Evolutionary conservation across 2,113 vertebrate species (phyloP).

Genomic region (Lophura nycthemera): DNA sequence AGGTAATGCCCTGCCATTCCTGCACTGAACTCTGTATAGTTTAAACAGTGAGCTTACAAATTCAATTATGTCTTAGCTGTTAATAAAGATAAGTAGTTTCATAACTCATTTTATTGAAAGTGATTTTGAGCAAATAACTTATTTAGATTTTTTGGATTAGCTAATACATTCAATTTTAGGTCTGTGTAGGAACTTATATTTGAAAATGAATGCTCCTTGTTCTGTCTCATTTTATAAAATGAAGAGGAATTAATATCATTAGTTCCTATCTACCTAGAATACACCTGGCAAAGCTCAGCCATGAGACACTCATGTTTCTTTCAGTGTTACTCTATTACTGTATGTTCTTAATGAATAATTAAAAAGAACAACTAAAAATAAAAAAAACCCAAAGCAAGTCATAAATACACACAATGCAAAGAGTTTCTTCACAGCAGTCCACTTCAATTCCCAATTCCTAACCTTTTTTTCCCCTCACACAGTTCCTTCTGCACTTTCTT

Average conservation of each 20-base stretch:
- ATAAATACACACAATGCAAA: neutral
- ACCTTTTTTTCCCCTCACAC: neutral
- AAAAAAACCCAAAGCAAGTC: fast-evolving
- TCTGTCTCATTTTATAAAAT: neutral
- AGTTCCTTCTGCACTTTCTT: neutral
- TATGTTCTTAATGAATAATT: neutral
- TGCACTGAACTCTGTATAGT: neutral
- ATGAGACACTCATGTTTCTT: neutral
- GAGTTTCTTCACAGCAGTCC: neutral
- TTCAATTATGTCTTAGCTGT: neutral
- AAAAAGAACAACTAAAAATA: neutral
- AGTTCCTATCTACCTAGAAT: neutral
- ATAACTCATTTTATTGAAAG: neutral
- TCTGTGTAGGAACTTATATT: neutral
- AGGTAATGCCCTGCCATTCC: neutral
- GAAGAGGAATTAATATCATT: neutral
- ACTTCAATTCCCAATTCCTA: neutral
- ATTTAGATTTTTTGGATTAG: neutral
- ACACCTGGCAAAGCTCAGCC: neutral
- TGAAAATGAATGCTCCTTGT: neutral
- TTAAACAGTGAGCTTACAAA: neutral
- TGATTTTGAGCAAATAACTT: neutral
- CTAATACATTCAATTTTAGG: neutral
- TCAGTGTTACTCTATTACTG: neutral
- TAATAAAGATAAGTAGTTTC: neutral